These are phyloP conservation scores for Plutella xylostella DNA, from an alignment of 2,888 invertebrate genomes.

Conservation along the genomic window DNA sequence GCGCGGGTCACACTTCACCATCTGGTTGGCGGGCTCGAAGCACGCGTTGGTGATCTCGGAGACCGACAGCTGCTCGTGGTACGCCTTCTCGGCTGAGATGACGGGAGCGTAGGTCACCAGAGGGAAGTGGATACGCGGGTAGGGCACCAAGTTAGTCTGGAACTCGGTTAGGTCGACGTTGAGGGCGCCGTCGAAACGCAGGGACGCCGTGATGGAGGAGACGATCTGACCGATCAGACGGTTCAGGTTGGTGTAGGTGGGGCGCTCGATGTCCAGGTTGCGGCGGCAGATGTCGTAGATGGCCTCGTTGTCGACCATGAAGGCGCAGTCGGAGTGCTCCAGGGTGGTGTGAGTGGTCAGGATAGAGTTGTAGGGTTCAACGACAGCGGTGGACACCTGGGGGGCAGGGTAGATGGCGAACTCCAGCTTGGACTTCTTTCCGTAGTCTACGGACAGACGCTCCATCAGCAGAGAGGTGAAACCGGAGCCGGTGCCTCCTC, in stretches of 20 bases:
- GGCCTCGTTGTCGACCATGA: slow-evolving; percentile 94
- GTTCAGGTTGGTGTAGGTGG: slow-evolving; percentile 96
- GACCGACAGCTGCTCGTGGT: slow-evolving; percentile 91
- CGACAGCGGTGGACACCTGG: slow-evolving; percentile 87
- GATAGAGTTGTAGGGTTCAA: slow-evolving; percentile 97
- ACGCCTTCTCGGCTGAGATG: slow-evolving; percentile 93
- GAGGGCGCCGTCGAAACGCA: slow-evolving; percentile 91
- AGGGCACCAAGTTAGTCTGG: slow-evolving; percentile 93
- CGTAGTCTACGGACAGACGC: slow-evolving; percentile 93
- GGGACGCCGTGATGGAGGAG: slow-evolving; percentile 90
- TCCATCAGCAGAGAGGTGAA: slow-evolving; percentile 97
- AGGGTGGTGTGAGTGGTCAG: slow-evolving; percentile 94
- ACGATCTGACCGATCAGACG: slow-evolving; percentile 95
- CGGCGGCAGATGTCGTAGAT: slow-evolving; percentile 92
- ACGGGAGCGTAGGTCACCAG: slow-evolving; percentile 92
- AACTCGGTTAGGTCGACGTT: slow-evolving; percentile 95
- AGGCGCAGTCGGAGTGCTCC: slow-evolving; percentile 95
- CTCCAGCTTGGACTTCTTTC: slow-evolving; percentile 94
- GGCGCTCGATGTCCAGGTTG: slow-evolving; percentile 93
- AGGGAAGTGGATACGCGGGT: slow-evolving; percentile 95
- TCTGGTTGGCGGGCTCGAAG: slow-evolving; percentile 95
- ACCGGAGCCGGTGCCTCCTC: slow-evolving; percentile 93
- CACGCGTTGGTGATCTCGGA: slow-evolving; percentile 95
- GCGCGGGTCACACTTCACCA: slow-evolving; percentile 93
- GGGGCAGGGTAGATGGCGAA: slow-evolving; percentile 97